These are phyloP conservation scores for Drosophila picticornis DNA, from an alignment of 2,888 invertebrate species.

Conservation along the genomic window DNA sequence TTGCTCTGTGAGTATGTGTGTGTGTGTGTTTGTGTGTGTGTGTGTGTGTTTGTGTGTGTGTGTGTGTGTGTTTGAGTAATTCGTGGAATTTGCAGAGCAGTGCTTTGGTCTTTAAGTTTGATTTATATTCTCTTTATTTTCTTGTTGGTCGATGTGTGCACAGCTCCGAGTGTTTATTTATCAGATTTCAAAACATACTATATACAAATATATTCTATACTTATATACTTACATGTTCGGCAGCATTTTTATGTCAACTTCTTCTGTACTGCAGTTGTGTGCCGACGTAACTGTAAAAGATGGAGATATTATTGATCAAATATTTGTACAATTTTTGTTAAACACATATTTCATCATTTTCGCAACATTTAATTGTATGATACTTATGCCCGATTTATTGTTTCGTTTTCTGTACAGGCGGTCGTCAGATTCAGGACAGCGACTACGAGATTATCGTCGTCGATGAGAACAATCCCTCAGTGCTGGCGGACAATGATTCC, in stretches of 20 bases:
- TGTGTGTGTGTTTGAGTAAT: background rate
- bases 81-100: background rate
- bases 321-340: background rate
- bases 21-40: conserved; percentile 4
- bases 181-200: conserved; percentile 2
- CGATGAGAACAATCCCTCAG: conserved; percentile 94
- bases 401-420: conserved; percentile 68
- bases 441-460: conserved; percentile 96
- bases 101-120: conserved; percentile 8
- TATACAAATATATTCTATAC: conserved; percentile 1
- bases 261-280: conserved; percentile 2
- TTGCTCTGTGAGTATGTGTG: background rate
- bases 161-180: conserved; percentile 30
- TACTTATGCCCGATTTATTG: conserved; percentile 4
- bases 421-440: conserved; percentile 89
- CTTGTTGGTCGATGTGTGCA: conserved; percentile 22
- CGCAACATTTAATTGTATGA: background rate
- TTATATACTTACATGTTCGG: conserved; percentile 13
- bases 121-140: conserved; percentile 3
- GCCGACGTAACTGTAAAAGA: background rate
- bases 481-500: conserved; percentile 92
- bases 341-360: background rate
- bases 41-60: background rate
- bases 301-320: background rate
- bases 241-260: conserved; percentile 20